phyloP scores from a whole-genome alignment of 1,140 invertebrate genomes.

The Cyphomyrmex costatus region DNA sequence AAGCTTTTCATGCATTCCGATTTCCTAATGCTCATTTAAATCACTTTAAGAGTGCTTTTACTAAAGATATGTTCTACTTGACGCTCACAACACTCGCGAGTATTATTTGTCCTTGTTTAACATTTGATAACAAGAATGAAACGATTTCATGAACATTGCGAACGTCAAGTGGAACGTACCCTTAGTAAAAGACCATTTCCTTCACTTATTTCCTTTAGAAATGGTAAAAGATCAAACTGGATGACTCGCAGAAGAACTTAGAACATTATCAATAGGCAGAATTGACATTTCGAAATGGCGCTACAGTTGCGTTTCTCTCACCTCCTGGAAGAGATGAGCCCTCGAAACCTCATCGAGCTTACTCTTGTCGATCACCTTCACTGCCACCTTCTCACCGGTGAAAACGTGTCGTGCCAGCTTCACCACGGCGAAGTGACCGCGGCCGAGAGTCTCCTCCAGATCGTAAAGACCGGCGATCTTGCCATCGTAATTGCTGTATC shows the following conservation, averaged over 20 bases:
- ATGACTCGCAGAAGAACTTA: background rate
- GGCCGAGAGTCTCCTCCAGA: slow-evolving; percentile 96
- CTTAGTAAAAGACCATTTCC: too few relatives aligned
- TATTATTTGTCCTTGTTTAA: too few relatives aligned
- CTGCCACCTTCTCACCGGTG: slow-evolving; percentile 99
- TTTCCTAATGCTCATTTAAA: background rate
- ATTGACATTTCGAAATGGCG: background rate
- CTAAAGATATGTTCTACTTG: too few relatives aligned
- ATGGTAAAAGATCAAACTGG: background rate
- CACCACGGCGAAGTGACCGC: slow-evolving; percentile 99
- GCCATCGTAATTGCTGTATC: slow-evolving; percentile 90
- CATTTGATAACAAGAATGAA: too few relatives aligned
- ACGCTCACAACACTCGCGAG: too few relatives aligned
- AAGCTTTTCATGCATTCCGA: background rate
- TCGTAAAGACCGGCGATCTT: slow-evolving; percentile 99
- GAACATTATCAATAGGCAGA: background rate
- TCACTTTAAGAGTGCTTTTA: background rate
- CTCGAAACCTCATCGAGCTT: slow-evolving; percentile 98
- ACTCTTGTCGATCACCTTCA: slow-evolving; percentile 99
- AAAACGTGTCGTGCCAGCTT: slow-evolving; percentile 99
- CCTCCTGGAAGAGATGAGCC: slow-evolving; percentile 98
- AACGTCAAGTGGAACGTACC: too few relatives aligned
- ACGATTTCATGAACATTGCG: too few relatives aligned
- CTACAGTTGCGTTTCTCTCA: slow-evolving; percentile 77
- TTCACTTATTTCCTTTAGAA: background rate